Evolutionary conservation across 37 sponge, comb jelly and placozoan genomes (phyloP).

Genomic region (Ephydatia muelleri): DNA sequence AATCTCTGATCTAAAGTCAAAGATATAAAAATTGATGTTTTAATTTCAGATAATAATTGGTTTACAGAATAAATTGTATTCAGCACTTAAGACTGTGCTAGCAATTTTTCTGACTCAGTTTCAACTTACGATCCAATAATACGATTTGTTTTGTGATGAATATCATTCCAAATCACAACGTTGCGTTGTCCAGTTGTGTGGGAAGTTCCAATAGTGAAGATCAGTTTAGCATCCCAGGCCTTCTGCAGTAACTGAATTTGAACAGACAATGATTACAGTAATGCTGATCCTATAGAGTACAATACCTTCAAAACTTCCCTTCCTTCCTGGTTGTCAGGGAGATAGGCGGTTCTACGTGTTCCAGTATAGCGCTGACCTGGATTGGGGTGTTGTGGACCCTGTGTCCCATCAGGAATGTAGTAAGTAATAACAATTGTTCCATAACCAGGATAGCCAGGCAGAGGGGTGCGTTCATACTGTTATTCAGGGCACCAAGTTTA

Average conservation of each 20-base stretch:
- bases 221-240: constrained; percentile 56
- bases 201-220: constrained; percentile 75
- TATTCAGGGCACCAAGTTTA: not conserved
- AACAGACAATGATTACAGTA: not conserved
- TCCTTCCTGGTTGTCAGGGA: constrained; percentile 70
- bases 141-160: constrained; percentile 75
- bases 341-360: constrained; percentile 58
- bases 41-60: no score
- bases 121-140: constrained; percentile 48
- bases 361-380: constrained; percentile 64
- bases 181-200: constrained; percentile 43
- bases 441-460: constrained; percentile 67
- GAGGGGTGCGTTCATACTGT: not conserved
- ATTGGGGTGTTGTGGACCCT: constrained; percentile 63
- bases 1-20: no score
- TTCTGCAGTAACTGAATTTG: constrained; percentile 45
- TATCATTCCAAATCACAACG: constrained; percentile 75
- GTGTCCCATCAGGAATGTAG: constrained; percentile 57
- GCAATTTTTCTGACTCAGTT: no score
- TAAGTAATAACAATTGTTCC: constrained; percentile 66
- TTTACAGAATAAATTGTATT: no score
- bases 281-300: not conserved
- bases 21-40: no score
- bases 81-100: no score
- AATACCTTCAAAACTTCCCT: constrained; percentile 38